Base-by-base conservation (phyloP, 2,113 vertebrate genomes). In the Dendropsophus ebraccatus region DNA sequence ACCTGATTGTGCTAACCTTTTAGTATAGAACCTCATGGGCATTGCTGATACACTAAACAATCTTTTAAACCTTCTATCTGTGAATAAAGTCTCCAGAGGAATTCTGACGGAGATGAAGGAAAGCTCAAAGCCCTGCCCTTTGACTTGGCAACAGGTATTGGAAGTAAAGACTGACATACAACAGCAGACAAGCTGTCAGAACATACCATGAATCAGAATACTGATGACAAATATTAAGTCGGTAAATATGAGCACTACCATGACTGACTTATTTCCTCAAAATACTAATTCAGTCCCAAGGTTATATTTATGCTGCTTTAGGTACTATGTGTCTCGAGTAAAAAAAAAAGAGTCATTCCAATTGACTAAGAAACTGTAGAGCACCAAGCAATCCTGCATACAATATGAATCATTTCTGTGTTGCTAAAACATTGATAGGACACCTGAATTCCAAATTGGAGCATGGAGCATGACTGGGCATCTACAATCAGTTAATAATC, bases 1-100 rank as follows among this genome's bases (percentile, higher is more conserved):
- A 87, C 78, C 85, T 74, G 67, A 49, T 81, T 87, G 85, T 74
- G 85, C 67, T 87, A 87, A 87, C 76, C 85, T 87, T 87, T 81
- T 81, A 87, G 21, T 81, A 74, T 2, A 60, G 19, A 58, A 11
- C 32, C 85, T 81, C 85, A 70, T 81, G 85, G 41, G 85, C 47
- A 62, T 87, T 87, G 78, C 76, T 50, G 50, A 50, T 60, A 74
- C 85, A 74, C 85, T 74, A 74, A 81, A 81, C 69, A 73, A 50
- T 81, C 85, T 81, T 81, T 87, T 81, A 80, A 81, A 81, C 60
- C 85, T 87, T 81, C 85, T 62, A 73, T 87, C 78, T 80, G 65
- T 81, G 77, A 87, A 49, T 62, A 62, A 45, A n/a, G 49, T 87
- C 85, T 74, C 77, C 11, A 58, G 78, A 81, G 85, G 54, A 81